Conservation (phyloP, 2,888 invertebrate genomes). For the Punctoribates punctum region DNA sequence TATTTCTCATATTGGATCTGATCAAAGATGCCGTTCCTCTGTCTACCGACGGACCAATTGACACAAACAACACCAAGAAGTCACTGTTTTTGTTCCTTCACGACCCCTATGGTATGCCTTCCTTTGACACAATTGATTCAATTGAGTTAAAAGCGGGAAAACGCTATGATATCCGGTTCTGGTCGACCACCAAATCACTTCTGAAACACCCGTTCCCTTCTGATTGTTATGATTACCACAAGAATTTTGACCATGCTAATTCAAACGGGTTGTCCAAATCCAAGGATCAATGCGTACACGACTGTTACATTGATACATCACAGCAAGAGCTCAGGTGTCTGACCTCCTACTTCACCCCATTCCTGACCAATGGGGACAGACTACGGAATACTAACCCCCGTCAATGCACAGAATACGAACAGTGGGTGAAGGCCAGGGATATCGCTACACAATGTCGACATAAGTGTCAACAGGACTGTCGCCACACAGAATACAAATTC, state of each 20-base stretch:
- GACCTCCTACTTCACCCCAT: neutral
- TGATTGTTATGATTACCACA: slow-evolving; percentile 4
- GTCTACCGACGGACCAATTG: too few species aligned
- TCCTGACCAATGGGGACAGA: neutral
- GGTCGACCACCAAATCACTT: neutral
- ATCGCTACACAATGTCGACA: neutral
- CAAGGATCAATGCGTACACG: neutral
- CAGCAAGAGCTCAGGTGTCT: neutral
- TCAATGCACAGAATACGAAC: neutral
- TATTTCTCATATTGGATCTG: neutral
- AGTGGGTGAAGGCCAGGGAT: too few species aligned
- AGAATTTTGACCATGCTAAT: neutral
- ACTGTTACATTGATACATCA: neutral
- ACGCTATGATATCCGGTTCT: neutral
- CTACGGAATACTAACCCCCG: neutral
- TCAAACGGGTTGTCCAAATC: neutral
- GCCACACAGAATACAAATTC: neutral
- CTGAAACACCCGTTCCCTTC: neutral
- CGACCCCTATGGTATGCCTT: neutral
- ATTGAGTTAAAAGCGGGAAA: neutral
- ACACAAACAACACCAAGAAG: neutral
- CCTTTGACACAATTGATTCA: neutral
- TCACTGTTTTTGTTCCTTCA: neutral
- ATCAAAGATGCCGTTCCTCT: neutral
- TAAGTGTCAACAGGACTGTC: neutral